Percentiles rank a stretch among this genome's conserved stretches.
Conservation (phyloP, 2,113 vertebrate genomes). For the cattle (Bos taurus) region ARS-UCD2.0 NC_037328.1:124127001-124127500, state of each 20-base stretch:
- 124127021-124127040: not conserved
- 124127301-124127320: not conserved
- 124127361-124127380: not conserved
- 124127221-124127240: not conserved
- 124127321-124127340: not conserved
- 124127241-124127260: not conserved
- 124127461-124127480: not conserved
- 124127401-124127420: not conserved
- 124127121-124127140: not conserved
- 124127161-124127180: not conserved
- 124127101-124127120: not conserved
- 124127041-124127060: not conserved
- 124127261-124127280: not conserved
- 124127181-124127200: not conserved
- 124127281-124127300: not conserved
- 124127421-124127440: not conserved
- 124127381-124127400: not conserved
- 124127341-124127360: not conserved
- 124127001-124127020: not conserved
- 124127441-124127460: not conserved
- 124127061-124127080: not conserved
- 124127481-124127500: not conserved
- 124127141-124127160: not conserved
- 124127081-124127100: too few relatives aligned
- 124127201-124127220: not conserved